These are phyloP conservation scores for Meteorus cinctellus DNA, from an alignment of 2,888 invertebrate species.

Conservation along the genomic window DNA sequence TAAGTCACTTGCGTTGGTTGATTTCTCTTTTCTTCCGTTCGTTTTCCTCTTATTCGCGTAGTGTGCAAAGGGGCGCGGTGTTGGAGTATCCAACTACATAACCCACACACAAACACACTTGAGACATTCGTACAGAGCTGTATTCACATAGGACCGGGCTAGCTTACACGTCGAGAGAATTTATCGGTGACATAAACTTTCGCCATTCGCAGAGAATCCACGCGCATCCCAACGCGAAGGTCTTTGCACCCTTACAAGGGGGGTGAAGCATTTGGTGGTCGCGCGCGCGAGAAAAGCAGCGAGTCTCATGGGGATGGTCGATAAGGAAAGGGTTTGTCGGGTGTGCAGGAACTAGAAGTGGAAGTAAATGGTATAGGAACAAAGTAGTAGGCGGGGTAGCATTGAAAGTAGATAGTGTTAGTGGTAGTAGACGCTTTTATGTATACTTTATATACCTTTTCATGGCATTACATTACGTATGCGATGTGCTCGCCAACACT, in stretches of 20 bases:
- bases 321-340: slow-evolving; percentile 12
- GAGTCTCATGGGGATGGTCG: slow-evolving; percentile 15
- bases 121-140: slow-evolving; percentile 15
- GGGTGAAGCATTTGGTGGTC: slow-evolving; percentile 16
- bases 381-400: background rate
- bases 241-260: slow-evolving; percentile 36
- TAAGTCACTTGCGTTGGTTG: background rate
- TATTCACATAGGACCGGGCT: slow-evolving; percentile 30
- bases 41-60: slow-evolving; percentile 25
- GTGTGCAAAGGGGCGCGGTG: slow-evolving; percentile 6
- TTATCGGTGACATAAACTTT: slow-evolving; percentile 50
- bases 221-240: slow-evolving; percentile 36
- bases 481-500: slow-evolving; percentile 7
- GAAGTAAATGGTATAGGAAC: background rate
- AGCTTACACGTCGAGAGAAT: slow-evolving; percentile 42
- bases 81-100: background rate
- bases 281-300: slow-evolving; percentile 1
- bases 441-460: background rate
- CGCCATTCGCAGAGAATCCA: slow-evolving; percentile 41
- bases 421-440: background rate
- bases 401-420: background rate
- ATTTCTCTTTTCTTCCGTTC: slow-evolving; percentile 14
- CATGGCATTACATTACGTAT: slow-evolving; percentile 16
- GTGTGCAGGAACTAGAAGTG: background rate
- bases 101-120: slow-evolving; percentile 3